These are phyloP conservation scores for Syngnathus floridae DNA, from an alignment of 2,113 vertebrate genomes.

Conservation along the genomic window DNA sequence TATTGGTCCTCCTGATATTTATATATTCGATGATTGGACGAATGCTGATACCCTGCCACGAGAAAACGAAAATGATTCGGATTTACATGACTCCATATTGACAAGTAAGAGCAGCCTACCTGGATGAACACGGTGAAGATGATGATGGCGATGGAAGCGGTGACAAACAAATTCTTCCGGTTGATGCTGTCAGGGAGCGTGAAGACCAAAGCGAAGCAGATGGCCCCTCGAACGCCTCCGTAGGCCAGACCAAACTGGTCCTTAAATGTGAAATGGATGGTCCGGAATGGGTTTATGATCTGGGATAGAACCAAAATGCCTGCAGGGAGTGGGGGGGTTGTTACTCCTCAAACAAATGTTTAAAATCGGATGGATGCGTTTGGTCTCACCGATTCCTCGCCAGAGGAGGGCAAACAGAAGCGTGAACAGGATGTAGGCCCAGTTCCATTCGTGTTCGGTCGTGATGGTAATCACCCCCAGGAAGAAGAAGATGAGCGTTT, in stretches of 20 bases:
- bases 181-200: conserved; percentile 79
- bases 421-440: conserved; percentile 88
- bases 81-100: neutral
- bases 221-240: conserved; percentile 85
- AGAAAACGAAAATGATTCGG: neutral
- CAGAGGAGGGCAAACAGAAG: conserved; percentile 84
- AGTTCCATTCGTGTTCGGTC: conserved; percentile 90
- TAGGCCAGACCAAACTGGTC: conserved; percentile 92
- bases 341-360: neutral
- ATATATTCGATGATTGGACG: conserved; percentile 83
- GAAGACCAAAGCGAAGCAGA: conserved; percentile 88
- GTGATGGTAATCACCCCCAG: conserved; percentile 89
- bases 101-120: conserved; percentile 53
- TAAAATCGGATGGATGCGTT: neutral
- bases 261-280: conserved; percentile 83
- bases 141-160: conserved; percentile 81
- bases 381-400: conserved; percentile 78
- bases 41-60: conserved; percentile 82
- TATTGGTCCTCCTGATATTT: conserved; percentile 85
- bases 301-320: conserved; percentile 85
- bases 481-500: conserved; percentile 95
- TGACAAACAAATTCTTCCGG: conserved; percentile 82
- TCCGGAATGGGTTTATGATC: conserved; percentile 87
- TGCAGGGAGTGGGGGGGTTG: conserved; percentile 33
- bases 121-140: conserved; percentile 90